Conservation (phyloP, 2,797 vertebrate genomes). For the Malacoctenus gilli region DNA sequence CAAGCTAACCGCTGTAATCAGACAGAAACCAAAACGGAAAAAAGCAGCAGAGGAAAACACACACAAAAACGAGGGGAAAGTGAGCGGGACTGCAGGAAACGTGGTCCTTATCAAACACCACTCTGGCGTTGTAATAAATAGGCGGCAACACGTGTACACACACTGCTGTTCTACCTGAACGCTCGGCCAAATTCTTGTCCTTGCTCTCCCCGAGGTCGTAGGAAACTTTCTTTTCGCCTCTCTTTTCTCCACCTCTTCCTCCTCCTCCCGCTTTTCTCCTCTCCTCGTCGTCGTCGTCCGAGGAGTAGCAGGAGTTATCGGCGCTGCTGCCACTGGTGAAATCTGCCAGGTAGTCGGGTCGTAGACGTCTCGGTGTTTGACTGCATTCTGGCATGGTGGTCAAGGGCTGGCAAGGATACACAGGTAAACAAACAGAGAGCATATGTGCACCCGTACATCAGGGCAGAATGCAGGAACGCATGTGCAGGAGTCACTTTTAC, state of each 20-base stretch:
- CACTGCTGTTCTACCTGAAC: conserved; percentile 83
- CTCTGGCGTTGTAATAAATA: conserved; percentile 43
- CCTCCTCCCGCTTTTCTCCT: conserved; percentile 75
- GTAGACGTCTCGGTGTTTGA: conserved; percentile 82
- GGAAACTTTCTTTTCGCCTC: conserved; percentile 88
- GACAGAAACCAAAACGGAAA: conserved; percentile 40
- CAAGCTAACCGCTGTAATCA: conserved; percentile 43
- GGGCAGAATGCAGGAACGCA: not conserved
- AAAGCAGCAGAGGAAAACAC: conserved; percentile 12
- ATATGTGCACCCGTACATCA: not conserved
- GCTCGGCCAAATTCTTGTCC: conserved; percentile 86
- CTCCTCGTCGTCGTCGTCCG: conserved; percentile 84
- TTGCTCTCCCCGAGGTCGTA: conserved; percentile 85
- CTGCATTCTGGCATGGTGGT: conserved; percentile 93
- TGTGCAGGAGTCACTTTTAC: not conserved
- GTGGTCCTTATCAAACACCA: conserved; percentile 20
- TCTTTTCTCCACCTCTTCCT: conserved; percentile 80
- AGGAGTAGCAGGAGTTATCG: conserved; percentile 84
- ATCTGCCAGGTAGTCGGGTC: conserved; percentile 81
- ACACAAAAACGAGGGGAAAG: not conserved
- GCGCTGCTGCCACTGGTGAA: conserved; percentile 85
- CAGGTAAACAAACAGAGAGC: conserved; percentile 17
- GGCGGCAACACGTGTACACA: conserved; percentile 25
- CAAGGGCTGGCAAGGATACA: conserved; percentile 80
- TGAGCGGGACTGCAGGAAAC: conserved; percentile 25